A percentile compares a stretch with the other conserved stretches of the same genome.
phyloP scores from a whole-genome alignment of 2,797 vertebrate genomes.

The Myiotriccus ornatus region DNA sequence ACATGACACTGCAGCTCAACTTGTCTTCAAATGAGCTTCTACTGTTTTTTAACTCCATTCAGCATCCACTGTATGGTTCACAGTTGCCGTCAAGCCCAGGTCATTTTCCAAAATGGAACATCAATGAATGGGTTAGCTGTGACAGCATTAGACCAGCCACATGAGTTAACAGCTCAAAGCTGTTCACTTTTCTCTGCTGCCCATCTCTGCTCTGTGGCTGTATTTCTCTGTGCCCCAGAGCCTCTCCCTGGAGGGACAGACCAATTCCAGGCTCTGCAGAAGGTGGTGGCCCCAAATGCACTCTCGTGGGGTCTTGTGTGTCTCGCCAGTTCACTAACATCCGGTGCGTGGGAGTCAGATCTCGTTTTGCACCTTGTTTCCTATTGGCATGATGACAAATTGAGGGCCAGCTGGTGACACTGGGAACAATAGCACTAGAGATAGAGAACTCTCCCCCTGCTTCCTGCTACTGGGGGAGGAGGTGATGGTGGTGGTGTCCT shows the following conservation, averaged over 20 bases:
- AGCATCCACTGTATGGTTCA: background rate
- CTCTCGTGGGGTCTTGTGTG: accelerated
- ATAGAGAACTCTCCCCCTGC: conserved; percentile 8
- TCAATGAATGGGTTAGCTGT: background rate
- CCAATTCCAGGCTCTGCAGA: background rate
- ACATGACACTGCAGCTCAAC: conserved; percentile 7
- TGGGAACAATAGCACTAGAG: conserved; percentile 42
- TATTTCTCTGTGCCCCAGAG: background rate
- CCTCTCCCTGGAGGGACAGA: background rate
- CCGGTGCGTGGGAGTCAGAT: background rate
- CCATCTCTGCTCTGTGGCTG: background rate
- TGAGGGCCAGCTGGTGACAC: conserved; percentile 6
- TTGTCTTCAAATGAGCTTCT: conserved; percentile 5
- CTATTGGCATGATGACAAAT: conserved; percentile 2
- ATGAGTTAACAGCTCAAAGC: background rate
- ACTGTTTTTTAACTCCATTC: background rate
- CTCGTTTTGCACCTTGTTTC: conserved; percentile 42
- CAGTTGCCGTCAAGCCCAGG: background rate
- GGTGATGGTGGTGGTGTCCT: background rate
- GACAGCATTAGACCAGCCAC: accelerated
- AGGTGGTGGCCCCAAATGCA: background rate
- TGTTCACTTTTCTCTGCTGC: background rate
- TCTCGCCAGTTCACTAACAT: background rate
- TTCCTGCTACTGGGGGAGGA: background rate
- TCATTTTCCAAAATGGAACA: background rate